A percentile compares a stretch with the other conserved stretches of the same genome.
Conservation (phyloP, 2,888 invertebrate genomes). For the Nasonia oneida region DNA sequence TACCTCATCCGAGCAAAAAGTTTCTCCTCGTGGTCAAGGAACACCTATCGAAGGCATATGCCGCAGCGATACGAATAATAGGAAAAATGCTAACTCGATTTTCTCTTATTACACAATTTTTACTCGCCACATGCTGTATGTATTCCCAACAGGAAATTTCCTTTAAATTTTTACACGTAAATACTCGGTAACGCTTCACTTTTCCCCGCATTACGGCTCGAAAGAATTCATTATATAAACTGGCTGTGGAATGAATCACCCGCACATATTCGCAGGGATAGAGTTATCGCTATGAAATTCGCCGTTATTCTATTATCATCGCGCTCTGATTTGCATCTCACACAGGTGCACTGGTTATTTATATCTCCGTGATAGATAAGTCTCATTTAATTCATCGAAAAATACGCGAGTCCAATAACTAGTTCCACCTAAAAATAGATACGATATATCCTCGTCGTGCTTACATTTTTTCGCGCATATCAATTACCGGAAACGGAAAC, state of each 20-base stretch:
- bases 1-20: slow-evolving; percentile 33
- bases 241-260: background rate
- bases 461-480: background rate
- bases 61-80: background rate
- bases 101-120: slow-evolving; percentile 49
- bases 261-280: background rate
- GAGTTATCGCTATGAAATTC: slow-evolving; percentile 35
- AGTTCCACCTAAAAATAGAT: background rate
- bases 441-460: background rate
- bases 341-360: background rate
- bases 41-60: background rate
- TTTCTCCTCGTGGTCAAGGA: slow-evolving; percentile 38
- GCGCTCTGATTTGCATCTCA: background rate
- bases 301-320: slow-evolving; percentile 15
- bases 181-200: slow-evolving; percentile 40
- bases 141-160: slow-evolving; percentile 26
- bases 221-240: slow-evolving; percentile 49
- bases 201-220: slow-evolving; percentile 15
- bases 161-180: slow-evolving; percentile 37
- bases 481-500: background rate
- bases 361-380: background rate
- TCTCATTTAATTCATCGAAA: background rate
- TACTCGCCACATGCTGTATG: background rate
- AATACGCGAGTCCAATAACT: background rate
- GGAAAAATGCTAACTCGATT: slow-evolving; percentile 19